Base-by-base conservation (phyloP, 2,888 invertebrate genomes). In the Elmis aenea region DNA sequence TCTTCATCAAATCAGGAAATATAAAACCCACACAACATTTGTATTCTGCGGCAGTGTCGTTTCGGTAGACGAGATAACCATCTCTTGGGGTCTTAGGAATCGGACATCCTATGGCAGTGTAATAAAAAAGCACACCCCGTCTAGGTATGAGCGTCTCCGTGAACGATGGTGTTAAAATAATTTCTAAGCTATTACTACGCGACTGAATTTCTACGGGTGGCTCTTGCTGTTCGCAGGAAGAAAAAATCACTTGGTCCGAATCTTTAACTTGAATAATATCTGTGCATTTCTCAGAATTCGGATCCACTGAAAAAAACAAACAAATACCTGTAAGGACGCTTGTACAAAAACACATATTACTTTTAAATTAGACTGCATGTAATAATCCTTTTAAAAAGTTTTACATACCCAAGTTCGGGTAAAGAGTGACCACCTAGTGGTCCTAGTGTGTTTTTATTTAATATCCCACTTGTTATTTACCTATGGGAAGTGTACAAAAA, bases 11-110 rank as follows among this genome's bases (percentile, higher is more conserved):
- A 58, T 85, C 85, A 9, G 77, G 74, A 64, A 85, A 86, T 59
- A 78, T 72, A 55, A 68, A 76, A 36, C 81, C 81, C 29, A 76
- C 72, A 52, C 80, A 76, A 66, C 86, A 86, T 66, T 77, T 75
- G 67, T 79, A 83, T 54, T 78, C 77, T 16, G 80, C 82, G 26
- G 75, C 70, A 23, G 77, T 76, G 37, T 74, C 72, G 52, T 79
- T 83, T 52, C 79, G 75, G 62, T 77, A 78, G 55, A 80, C 77
- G 8, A 83, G 61, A 60, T 81, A 81, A 26, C 83, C 84, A 64
- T 79, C 76, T 60, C 73, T 71, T 53, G 85, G 85, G 56, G 79
- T 68, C 54, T 68, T 55, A 16, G 77, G 69, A 15, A 79, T 77
- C 8, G 81, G 74, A 59, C 85, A 85, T 33, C 83, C 83, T 38